Percentiles rank a stretch among this genome's conserved stretches.
Evolutionary conservation across 2,797 vertebrate genomes (phyloP).

Genomic region (Alauda arvensis): DNA sequence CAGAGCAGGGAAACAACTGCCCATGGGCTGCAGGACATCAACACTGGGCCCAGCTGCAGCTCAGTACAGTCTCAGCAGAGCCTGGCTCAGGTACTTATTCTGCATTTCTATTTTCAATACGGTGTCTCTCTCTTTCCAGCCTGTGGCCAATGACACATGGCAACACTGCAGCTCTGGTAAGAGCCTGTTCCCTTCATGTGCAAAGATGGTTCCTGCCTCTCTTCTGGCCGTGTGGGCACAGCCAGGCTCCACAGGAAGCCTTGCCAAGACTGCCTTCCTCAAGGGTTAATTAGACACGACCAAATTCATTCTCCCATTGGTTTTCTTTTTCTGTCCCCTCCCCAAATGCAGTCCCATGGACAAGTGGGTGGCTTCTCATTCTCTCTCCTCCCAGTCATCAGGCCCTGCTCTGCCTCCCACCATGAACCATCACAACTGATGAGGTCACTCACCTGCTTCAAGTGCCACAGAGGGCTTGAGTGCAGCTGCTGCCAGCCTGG

Average conservation of each 20-base stretch:
- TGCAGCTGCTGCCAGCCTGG: conserved; percentile 92
- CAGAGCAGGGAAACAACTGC: background rate
- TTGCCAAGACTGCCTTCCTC: background rate
- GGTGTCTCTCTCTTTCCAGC: background rate
- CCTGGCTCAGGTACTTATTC: background rate
- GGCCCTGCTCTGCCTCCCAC: background rate
- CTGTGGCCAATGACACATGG: background rate
- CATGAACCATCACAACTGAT: background rate
- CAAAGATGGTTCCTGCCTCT: background rate
- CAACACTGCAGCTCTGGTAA: background rate
- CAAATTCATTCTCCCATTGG: background rate
- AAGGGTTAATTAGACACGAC: background rate
- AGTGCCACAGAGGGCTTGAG: conserved; percentile 85
- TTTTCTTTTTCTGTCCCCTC: background rate
- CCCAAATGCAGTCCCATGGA: background rate
- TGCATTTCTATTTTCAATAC: background rate
- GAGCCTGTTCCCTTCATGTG: background rate
- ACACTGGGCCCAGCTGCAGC: background rate
- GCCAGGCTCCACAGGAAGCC: background rate
- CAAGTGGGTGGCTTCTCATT: background rate
- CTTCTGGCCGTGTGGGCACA: background rate
- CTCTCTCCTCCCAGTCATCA: background rate
- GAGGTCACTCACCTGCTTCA: conserved; percentile 82
- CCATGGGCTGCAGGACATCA: background rate
- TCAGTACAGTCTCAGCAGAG: accelerated